phyloP scores from a whole-genome alignment of 2,113 vertebrate species.

The Psittacula cyanocephala region DNA sequence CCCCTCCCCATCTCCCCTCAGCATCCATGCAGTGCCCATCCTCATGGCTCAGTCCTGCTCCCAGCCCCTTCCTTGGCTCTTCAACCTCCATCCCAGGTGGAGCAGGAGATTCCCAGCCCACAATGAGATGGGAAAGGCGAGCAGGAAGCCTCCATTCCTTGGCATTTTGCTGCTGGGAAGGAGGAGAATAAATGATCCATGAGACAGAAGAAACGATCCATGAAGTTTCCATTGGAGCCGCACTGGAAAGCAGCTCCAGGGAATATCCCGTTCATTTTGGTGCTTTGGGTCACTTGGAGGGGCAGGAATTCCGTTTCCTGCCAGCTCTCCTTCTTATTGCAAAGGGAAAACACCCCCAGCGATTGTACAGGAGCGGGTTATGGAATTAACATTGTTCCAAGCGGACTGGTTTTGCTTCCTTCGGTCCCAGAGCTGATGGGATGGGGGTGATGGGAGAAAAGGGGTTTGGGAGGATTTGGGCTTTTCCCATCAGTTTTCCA shows the following conservation, averaged over 20 bases:
- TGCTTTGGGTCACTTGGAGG: background rate
- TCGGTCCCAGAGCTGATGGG: background rate
- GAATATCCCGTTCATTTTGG: background rate
- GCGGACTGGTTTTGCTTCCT: background rate
- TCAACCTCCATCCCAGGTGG: background rate
- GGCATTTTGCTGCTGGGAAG: constrained; percentile 33
- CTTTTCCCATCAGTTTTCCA: background rate
- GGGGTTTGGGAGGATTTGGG: background rate
- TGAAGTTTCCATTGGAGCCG: background rate
- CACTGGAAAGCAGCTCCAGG: background rate
- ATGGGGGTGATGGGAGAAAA: background rate
- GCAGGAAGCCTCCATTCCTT: background rate
- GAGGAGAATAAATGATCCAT: constrained; percentile 28
- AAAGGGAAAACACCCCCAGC: accelerated
- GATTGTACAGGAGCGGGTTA: accelerated
- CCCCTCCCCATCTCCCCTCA: background rate
- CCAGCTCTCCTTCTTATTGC: accelerated
- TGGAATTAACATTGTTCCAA: background rate
- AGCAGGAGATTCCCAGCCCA: background rate
- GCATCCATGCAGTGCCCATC: background rate
- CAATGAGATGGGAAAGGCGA: background rate
- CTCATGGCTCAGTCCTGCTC: accelerated
- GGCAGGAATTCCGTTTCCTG: background rate
- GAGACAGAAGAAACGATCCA: constrained; percentile 7
- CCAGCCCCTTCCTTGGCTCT: background rate